Evolutionary conservation across 1,140 invertebrate species (phyloP).

Genomic region (Centruroides vittatus): DNA sequence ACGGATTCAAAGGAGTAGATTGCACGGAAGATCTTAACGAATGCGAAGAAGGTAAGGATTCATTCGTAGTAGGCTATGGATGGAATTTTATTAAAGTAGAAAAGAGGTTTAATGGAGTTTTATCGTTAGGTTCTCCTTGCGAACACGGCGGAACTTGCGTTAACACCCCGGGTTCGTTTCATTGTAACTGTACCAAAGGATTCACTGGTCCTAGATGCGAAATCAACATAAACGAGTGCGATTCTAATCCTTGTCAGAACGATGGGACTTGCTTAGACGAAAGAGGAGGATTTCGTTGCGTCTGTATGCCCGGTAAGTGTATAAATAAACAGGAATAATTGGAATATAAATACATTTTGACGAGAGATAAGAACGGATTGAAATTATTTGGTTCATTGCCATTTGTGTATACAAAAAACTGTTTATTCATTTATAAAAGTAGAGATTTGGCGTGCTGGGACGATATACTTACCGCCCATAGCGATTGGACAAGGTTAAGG

Average conservation of each 20-base stretch:
- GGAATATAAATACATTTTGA: too few species aligned
- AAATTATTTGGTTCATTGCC: too few species aligned
- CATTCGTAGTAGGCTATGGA: conserved; percentile 10
- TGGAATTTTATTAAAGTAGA: background rate
- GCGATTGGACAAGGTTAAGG: too few species aligned
- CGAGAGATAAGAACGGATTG: too few species aligned
- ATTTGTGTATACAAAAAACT: too few species aligned
- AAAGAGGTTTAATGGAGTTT: background rate
- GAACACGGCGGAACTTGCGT: conserved; percentile 49
- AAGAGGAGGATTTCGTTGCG: conserved; percentile 83
- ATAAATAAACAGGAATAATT: too few species aligned
- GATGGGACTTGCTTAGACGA: conserved; percentile 87
- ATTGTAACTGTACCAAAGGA: conserved; percentile 82
- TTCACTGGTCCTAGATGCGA: conserved; percentile 84
- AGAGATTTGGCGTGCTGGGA: too few species aligned
- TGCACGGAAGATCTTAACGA: conserved; percentile 91
- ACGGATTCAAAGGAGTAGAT: conserved; percentile 74
- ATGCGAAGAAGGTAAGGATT: conserved; percentile 68
- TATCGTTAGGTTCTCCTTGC: conserved; percentile 23
- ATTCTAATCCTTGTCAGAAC: conserved; percentile 85
- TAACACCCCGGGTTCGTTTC: conserved; percentile 84
- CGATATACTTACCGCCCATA: too few species aligned
- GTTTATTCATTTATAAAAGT: too few species aligned
- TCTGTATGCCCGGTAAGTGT: conserved; percentile 90
- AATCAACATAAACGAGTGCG: conserved; percentile 63